A percentile compares a stretch with the other conserved stretches of the same genome.
Conservation (phyloP, 2,888 invertebrate species). For the Gisinianus flammeolus region DNA sequence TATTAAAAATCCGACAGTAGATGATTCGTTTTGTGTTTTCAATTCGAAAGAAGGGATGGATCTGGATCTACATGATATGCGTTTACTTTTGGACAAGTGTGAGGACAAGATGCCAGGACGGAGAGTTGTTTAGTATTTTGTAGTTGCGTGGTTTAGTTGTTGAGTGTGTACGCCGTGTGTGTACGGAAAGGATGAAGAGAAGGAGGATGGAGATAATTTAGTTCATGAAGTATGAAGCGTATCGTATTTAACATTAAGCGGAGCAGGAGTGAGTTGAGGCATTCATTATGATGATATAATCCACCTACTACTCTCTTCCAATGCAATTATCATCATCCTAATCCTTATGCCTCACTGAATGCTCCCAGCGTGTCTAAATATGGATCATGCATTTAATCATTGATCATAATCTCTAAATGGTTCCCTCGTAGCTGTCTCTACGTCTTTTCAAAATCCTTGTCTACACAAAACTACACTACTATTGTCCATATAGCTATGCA, state of each 20-base stretch:
- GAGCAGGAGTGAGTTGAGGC: not conserved
- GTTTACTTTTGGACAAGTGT: not conserved
- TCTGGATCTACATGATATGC: too few relatives aligned
- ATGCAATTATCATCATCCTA: slow-evolving; percentile 3
- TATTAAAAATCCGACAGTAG: too few relatives aligned
- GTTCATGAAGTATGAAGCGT: slow-evolving; percentile 19
- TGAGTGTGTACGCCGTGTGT: not conserved
- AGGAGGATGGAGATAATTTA: not conserved
- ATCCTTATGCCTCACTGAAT: slow-evolving; percentile 2
- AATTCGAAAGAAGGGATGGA: too few relatives aligned
- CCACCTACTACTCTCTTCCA: not conserved
- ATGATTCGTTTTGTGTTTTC: too few relatives aligned
- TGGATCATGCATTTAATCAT: slow-evolving; percentile 42
- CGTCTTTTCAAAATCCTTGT: not conserved
- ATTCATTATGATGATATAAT: slow-evolving; percentile 6
- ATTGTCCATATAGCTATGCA: not conserved
- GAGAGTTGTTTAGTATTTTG: not conserved
- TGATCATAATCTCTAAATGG: slow-evolving; percentile 37
- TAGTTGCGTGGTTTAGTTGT: not conserved
- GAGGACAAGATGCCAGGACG: not conserved
- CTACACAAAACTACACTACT: not conserved
- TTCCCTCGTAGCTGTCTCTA: not conserved
- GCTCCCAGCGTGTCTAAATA: slow-evolving; percentile 41
- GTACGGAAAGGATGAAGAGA: not conserved
- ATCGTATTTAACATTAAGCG: too few relatives aligned